Percentiles rank a stretch among this genome's conserved stretches.
These are phyloP conservation scores for Eurystomus gularis DNA, from an alignment of 2,113 vertebrate genomes.

Conservation along the genomic window DNA sequence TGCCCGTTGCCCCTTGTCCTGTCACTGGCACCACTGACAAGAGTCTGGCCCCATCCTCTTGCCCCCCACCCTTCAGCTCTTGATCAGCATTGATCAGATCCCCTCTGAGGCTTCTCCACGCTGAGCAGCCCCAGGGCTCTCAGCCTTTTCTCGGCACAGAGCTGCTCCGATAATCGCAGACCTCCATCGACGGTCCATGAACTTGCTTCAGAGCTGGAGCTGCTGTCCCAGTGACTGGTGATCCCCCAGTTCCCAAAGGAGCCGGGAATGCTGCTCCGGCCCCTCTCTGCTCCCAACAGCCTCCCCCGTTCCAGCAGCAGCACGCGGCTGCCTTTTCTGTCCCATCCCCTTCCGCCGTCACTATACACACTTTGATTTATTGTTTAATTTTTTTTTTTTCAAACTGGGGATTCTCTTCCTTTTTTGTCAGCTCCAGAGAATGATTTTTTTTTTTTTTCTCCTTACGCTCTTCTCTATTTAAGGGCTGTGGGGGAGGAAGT, in stretches of 20 bases:
- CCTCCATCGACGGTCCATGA: fast-evolving
- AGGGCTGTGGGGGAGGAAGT: constrained; percentile 43
- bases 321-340: neutral
- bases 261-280: neutral
- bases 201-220: neutral
- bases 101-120: too few relatives aligned
- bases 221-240: neutral
- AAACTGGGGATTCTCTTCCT: constrained; percentile 31
- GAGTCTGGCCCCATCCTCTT: too few relatives aligned
- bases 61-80: too few relatives aligned
- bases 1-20: too few relatives aligned
- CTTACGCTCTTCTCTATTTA: constrained; percentile 17
- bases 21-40: too few relatives aligned
- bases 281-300: neutral
- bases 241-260: neutral
- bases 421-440: neutral
- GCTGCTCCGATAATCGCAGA: too few relatives aligned
- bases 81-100: too few relatives aligned
- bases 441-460: neutral
- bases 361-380: neutral
- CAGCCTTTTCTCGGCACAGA: too few relatives aligned
- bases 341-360: neutral
- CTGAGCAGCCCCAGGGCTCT: too few relatives aligned
- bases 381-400: neutral
- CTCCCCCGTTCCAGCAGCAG: neutral